A percentile compares a stretch with the other conserved stretches of the same genome.
Evolutionary conservation across 2,113 vertebrate species (phyloP).

Genomic region (Rhinichthys klamathensis): DNA sequence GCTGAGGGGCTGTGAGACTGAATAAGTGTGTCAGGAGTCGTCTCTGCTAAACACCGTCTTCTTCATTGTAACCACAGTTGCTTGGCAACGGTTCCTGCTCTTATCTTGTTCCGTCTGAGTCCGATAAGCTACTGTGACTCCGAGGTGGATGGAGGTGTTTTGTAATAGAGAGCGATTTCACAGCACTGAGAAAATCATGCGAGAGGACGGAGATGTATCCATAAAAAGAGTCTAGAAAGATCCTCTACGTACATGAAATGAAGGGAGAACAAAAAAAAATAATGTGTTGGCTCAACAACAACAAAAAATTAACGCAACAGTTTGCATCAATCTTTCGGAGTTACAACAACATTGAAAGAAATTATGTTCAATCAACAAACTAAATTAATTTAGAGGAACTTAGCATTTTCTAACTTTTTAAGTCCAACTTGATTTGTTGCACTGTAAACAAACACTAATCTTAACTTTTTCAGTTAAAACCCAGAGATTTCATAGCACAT

Average conservation of each 20-base stretch:
- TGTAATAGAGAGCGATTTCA: not conserved
- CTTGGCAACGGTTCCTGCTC: conserved; percentile 43
- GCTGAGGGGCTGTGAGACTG: not conserved
- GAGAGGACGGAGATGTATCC: not conserved
- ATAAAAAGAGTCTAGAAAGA: conserved; percentile 17
- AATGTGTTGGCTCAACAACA: too few species aligned
- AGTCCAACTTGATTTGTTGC: too few species aligned
- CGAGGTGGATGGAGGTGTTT: not conserved
- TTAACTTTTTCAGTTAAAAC: too few species aligned
- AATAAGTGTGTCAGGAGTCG: not conserved
- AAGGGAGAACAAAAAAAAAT: not conserved
- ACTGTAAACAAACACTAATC: too few species aligned
- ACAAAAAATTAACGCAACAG: too few species aligned
- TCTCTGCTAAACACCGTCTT: not conserved
- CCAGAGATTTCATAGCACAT: too few species aligned
- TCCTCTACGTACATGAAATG: not conserved
- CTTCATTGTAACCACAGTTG: conserved; percentile 45
- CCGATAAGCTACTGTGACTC: conserved; percentile 3
- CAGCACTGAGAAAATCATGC: not conserved
- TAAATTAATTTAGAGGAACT: too few species aligned
- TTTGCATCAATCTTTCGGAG: too few species aligned
- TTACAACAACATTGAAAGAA: too few species aligned
- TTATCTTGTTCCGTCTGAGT: conserved; percentile 29
- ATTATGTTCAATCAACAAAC: too few species aligned
- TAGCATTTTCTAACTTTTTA: too few species aligned